A percentile compares a stretch with the other conserved stretches of the same genome.
phyloP scores from a whole-genome alignment of 2,797 vertebrate genomes.

The Betta splendens region DNA sequence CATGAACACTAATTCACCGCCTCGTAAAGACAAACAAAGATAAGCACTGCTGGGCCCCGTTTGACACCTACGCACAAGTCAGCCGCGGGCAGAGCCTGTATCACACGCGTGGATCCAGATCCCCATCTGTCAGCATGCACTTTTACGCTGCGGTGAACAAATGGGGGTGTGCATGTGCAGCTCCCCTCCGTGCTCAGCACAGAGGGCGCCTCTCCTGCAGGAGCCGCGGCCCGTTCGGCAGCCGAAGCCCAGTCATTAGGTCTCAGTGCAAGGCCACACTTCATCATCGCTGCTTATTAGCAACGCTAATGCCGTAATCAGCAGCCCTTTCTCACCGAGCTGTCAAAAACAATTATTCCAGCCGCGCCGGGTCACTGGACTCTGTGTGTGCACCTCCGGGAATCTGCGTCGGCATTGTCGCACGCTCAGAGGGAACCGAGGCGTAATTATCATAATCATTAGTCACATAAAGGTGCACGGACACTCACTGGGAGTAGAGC shows the following conservation, averaged over 20 bases:
- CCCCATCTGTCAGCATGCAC: slow-evolving; percentile 55
- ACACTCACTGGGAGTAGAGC: slow-evolving; percentile 97
- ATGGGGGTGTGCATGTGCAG: slow-evolving; percentile 61
- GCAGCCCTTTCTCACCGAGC: slow-evolving; percentile 52
- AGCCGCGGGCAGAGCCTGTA: slow-evolving; percentile 10
- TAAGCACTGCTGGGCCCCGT: background rate
- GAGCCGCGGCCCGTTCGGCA: slow-evolving; percentile 53
- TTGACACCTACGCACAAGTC: slow-evolving; percentile 3
- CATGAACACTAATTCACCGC: slow-evolving; percentile 7
- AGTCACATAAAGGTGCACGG: background rate
- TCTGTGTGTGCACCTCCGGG: slow-evolving; percentile 7
- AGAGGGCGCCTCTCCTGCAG: slow-evolving; percentile 37
- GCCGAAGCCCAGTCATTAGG: slow-evolving; percentile 51
- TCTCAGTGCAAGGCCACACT: slow-evolving; percentile 57
- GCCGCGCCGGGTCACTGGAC: slow-evolving; percentile 17
- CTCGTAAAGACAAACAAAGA: background rate
- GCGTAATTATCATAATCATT: slow-evolving; percentile 14
- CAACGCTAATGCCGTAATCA: slow-evolving; percentile 69
- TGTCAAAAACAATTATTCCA: slow-evolving; percentile 54
- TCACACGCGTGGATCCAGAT: slow-evolving; percentile 26
- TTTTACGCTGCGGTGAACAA: slow-evolving; percentile 50
- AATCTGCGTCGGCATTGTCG: slow-evolving; percentile 21
- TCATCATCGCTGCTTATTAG: slow-evolving; percentile 76
- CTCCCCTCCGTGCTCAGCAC: slow-evolving; percentile 30
- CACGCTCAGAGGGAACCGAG: slow-evolving; percentile 6